phyloP scores from a whole-genome alignment of 2,797 vertebrate genomes.

The Rhyacichthys aspro region DNA sequence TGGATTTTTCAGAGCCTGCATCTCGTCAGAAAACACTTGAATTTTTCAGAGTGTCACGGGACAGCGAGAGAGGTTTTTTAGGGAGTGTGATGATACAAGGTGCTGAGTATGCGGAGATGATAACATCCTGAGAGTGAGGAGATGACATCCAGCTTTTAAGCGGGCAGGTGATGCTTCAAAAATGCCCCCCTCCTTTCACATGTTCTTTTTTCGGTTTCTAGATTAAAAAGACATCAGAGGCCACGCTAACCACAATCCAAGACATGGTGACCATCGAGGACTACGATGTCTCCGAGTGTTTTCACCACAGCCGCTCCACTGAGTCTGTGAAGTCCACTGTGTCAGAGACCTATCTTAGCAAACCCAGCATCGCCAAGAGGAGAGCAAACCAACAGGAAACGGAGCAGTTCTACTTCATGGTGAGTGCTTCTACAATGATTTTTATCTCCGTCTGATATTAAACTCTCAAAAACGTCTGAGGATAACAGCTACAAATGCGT shows the following conservation, averaged over 20 bases:
- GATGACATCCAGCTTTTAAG: slow-evolving; percentile 18
- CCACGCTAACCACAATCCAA: slow-evolving; percentile 96
- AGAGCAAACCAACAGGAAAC: slow-evolving; percentile 99
- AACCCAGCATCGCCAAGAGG: slow-evolving; percentile 96
- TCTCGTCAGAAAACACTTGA: slow-evolving; percentile 39
- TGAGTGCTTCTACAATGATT: slow-evolving; percentile 50
- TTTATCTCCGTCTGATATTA: slow-evolving; percentile 1
- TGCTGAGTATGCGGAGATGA: not conserved
- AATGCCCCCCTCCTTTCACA: not conserved
- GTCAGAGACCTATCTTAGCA: slow-evolving; percentile 97
- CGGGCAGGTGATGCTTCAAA: not conserved
- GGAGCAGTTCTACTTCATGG: slow-evolving; percentile 99
- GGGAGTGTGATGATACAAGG: slow-evolving; percentile 14
- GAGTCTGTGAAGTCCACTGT: slow-evolving; percentile 97
- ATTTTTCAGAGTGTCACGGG: slow-evolving; percentile 25
- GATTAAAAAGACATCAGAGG: slow-evolving; percentile 98
- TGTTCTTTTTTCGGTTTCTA: slow-evolving; percentile 47
- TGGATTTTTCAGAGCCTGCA: slow-evolving; percentile 32
- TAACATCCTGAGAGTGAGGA: slow-evolving; percentile 6
- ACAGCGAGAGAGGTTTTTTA: slow-evolving; percentile 24
- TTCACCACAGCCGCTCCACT: slow-evolving; percentile 97
- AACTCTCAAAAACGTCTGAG: slow-evolving; percentile 15
- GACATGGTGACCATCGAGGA: slow-evolving; percentile 99
- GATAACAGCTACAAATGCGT: slow-evolving; percentile 43
- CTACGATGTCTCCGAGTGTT: slow-evolving; percentile 97